Base-by-base conservation (phyloP, 1,140 invertebrate genomes). In the Carposina sasakii region DNA sequence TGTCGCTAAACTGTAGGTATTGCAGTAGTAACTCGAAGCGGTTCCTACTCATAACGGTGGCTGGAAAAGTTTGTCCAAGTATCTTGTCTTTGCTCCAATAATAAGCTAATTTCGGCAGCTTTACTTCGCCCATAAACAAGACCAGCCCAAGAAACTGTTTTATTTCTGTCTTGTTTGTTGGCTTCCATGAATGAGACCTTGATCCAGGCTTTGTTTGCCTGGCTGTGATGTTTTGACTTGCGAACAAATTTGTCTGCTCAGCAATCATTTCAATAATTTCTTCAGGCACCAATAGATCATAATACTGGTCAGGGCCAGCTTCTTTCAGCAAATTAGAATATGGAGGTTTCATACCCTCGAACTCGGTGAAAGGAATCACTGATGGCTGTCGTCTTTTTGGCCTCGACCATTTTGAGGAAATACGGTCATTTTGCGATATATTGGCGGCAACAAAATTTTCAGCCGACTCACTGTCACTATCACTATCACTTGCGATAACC, bases 211-310 rank as follows among this genome's bases (percentile, higher is more conserved):
- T 68, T 60, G 54, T 59, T 60, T 59, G 52, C 54, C 59, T 64
- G 54, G 60, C 58, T 62, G 44, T 59, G 49, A 57, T 52, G 57
- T 54, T 58, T 59, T 59, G 57, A 52, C 54, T 57, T 55, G 64
- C 60, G 45, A 57, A 63, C 55, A 60, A 63, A 59, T n/a, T n/a
- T n/a, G n/a, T n/a, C n/a, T n/a, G n/a, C n/a, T 63, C 57, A 53
- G 60, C 62, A 55, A 69, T 69, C 46, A 57, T 59, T 61, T 66
- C 53, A 55, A 69, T 37, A 60, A 69, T 59, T 58, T 65, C 56
- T 53, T 59, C 66, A 57, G 59, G 55, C 52, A 64, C 57, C 41
- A 67, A 58, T 52, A 67, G 51, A 47, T 48, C 42, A 58, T 58
- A 67, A 63, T 59, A 66, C 42, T 54, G 28, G 42, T 53, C 59